Evolutionary conservation across 2,888 invertebrate genomes (phyloP), one percentile per base, ranked within the genome.

Genomic region (Acronicta alni): DNA sequence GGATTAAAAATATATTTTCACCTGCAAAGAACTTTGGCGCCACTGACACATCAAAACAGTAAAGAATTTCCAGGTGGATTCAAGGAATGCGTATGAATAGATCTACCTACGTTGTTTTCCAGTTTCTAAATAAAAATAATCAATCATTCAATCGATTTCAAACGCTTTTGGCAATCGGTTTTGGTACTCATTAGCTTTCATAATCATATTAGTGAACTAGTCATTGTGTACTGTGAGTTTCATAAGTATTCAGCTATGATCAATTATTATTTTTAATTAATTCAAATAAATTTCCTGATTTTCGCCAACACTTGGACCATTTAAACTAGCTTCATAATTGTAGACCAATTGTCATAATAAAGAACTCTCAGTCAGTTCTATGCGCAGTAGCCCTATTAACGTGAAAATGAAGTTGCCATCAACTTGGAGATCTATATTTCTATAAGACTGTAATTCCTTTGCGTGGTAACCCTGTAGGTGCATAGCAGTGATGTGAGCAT

Each of bases 401-500:
- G 26, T 10, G 3, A 26, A 9, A 26, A 5, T 23, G 15, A 10
- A 12, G 0, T 16, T 32, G n/a, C n/a, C 8, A 9, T 18, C 10
- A 41, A 6, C 18, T 18, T 14, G 14, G 42, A 3, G n/a, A n/a
- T 7, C 20, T 20, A 8, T 5, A 17, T 14, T 14, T 17, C 39
- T 14, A 41, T 2, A 42, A 42, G 14, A 42, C 42, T 1, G 14
- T 20, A 42, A 42, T 14, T 42, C n/a, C n/a, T 20, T 41, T 17
- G 17, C 1, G 8, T 26, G 16, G 15, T 45, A 30, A 12, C 44
- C n/a, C n/a, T 32, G 32, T 32, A 26, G 39, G 9, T 49, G 30
- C 18, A 2, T 30, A 46, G 56, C 48, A 69, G 37, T 60, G 14
- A 35, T 55, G 53, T 64, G 57, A 65, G 74, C 63, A 63, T 76